Percentiles rank a stretch among this genome's conserved stretches.
phyloP scores from a whole-genome alignment of 2,113 vertebrate genomes.

The Atrichornis clamosus region DNA sequence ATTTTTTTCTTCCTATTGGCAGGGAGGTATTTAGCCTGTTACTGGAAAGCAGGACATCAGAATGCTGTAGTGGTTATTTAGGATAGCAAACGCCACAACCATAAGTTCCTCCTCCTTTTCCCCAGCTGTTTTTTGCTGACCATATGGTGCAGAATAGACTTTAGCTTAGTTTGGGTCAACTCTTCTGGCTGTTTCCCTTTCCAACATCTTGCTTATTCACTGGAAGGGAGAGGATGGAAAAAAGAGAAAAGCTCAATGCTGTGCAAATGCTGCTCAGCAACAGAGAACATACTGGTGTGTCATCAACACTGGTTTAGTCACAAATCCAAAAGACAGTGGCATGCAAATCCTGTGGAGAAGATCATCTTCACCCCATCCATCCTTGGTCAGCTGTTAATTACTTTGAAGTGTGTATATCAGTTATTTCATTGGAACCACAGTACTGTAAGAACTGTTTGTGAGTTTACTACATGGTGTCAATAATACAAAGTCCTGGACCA shows the following conservation, averaged over 20 bases:
- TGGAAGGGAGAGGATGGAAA: background rate
- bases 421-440: background rate
- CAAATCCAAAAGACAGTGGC: background rate
- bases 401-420: background rate
- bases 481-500: background rate
- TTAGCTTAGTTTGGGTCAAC: background rate
- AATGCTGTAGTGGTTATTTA: background rate
- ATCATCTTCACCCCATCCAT: background rate
- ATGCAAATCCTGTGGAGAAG: background rate
- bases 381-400: background rate
- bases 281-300: background rate
- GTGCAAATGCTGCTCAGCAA: background rate
- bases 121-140: background rate
- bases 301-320: background rate
- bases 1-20: background rate
- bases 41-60: background rate
- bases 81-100: background rate
- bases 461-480: background rate
- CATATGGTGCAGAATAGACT: fast-evolving
- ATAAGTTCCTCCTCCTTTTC: background rate
- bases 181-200: background rate
- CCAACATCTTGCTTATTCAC: background rate
- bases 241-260: background rate
- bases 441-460: background rate
- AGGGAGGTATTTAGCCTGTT: background rate